A percentile compares a stretch with the other conserved stretches of the same genome.
Conservation (phyloP, 2,888 invertebrate genomes). For the Galeruca laticollis region DNA sequence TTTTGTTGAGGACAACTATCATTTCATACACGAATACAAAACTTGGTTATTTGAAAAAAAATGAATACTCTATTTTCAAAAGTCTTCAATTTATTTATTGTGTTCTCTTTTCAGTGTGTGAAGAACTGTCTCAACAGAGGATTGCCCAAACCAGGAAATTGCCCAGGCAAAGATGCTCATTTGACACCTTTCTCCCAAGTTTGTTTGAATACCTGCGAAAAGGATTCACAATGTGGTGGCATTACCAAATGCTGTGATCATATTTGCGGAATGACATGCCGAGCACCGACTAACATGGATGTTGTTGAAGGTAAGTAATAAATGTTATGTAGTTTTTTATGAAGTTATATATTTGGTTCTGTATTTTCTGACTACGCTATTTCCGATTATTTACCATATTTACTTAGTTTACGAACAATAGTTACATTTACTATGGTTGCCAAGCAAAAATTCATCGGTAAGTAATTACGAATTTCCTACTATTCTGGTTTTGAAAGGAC, state of each 20-base stretch:
- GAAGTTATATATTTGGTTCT: too few species aligned
- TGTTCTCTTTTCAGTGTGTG: constrained; percentile 69
- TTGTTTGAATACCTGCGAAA: constrained; percentile 72
- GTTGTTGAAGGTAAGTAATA: constrained; percentile 69
- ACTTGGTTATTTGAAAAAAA: too few species aligned
- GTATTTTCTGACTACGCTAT: too few species aligned
- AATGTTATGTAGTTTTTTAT: neutral
- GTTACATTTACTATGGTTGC: too few species aligned
- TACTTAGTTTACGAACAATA: too few species aligned
- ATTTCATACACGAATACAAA: too few species aligned
- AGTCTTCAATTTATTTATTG: neutral
- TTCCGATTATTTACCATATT: too few species aligned
- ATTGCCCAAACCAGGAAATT: constrained; percentile 67
- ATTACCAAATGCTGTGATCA: constrained; percentile 78
- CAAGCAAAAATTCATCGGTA: too few species aligned
- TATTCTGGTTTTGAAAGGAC: too few species aligned
- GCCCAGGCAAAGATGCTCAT: constrained; percentile 61
- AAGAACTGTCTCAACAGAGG: constrained; percentile 70
- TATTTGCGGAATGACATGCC: constrained; percentile 78
- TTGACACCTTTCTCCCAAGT: constrained; percentile 71
- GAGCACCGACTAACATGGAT: constrained; percentile 73
- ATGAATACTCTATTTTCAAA: too few species aligned
- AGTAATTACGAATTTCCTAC: too few species aligned
- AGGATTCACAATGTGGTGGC: constrained; percentile 79
- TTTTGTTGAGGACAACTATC: too few species aligned